Percentiles rank a stretch among this genome's conserved stretches.
Conservation (phyloP, 2,797 vertebrate genomes). For the Melanotaenia boesemani region DNA sequence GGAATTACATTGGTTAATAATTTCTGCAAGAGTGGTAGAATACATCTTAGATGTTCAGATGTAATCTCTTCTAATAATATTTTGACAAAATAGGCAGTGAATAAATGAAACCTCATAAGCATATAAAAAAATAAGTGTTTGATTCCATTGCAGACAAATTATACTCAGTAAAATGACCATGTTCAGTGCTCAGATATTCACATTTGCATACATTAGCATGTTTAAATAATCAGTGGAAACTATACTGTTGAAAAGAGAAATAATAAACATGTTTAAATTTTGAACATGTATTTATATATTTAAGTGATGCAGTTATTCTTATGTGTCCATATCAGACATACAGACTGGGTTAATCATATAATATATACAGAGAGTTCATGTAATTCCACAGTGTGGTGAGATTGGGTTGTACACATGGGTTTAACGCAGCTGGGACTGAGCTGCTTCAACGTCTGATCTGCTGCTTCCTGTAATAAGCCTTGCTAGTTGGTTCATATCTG, state of each 20-base stretch:
- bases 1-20: too few species aligned
- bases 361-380: background rate
- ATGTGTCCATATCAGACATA: background rate
- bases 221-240: too few species aligned
- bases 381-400: slow-evolving; percentile 9
- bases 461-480: too few species aligned
- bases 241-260: too few species aligned
- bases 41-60: too few species aligned
- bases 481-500: too few species aligned
- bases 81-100: background rate
- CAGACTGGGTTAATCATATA: background rate
- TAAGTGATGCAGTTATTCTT: background rate
- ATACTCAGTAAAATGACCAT: background rate
- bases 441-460: too few species aligned
- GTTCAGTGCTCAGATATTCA: background rate
- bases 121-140: background rate
- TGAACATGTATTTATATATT: background rate
- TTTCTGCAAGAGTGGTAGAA: too few species aligned
- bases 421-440: slow-evolving; percentile 4
- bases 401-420: background rate
- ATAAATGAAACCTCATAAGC: background rate
- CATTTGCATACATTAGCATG: background rate
- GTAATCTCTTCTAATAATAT: background rate
- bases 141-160: background rate
- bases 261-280: too few species aligned